phyloP scores from a whole-genome alignment of 2,888 invertebrate species.

The Melanargia galathea region DNA sequence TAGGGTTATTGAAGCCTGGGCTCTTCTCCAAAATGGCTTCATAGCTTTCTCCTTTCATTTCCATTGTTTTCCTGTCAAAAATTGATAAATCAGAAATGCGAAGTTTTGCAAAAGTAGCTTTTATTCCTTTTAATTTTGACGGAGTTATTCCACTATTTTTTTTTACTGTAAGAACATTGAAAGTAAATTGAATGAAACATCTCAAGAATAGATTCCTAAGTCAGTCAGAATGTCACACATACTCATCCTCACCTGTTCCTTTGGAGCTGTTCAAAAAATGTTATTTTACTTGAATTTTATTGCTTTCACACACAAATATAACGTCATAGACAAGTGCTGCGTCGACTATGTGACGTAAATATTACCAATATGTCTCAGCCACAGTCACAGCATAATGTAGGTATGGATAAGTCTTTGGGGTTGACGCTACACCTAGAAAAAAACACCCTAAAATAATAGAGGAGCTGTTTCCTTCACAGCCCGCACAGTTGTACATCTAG shows the following conservation, averaged over 20 bases:
- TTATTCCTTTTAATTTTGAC: constrained; percentile 54
- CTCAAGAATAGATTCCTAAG: constrained; percentile 58
- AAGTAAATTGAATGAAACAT: constrained; percentile 52
- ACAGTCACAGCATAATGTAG: constrained; percentile 69
- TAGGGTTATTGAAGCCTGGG: constrained; percentile 94
- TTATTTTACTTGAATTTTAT: constrained; percentile 76
- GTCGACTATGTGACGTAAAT: constrained; percentile 76
- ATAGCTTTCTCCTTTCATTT: constrained; percentile 90
- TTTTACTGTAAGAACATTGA: constrained; percentile 53
- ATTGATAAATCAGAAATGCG: constrained; percentile 48
- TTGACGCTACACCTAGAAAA: constrained; percentile 78
- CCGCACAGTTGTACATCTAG: constrained; percentile 50
- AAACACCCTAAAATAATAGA: constrained; percentile 79
- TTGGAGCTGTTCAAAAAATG: constrained; percentile 81
- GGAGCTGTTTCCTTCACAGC: constrained; percentile 55
- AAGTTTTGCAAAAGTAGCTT: constrained; percentile 46
- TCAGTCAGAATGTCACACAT: constrained; percentile 71
- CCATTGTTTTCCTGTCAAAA: constrained; percentile 87
- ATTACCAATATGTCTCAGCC: constrained; percentile 74
- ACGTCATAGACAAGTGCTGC: constrained; percentile 76
- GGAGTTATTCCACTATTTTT: constrained; percentile 53
- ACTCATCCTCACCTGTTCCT: constrained; percentile 80
- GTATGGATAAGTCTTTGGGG: constrained; percentile 66
- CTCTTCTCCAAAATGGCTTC: constrained; percentile 91
- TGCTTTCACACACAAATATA: constrained; percentile 77